phyloP scores from a whole-genome alignment of 2,888 invertebrate species.

The Cryptus armator region DNA sequence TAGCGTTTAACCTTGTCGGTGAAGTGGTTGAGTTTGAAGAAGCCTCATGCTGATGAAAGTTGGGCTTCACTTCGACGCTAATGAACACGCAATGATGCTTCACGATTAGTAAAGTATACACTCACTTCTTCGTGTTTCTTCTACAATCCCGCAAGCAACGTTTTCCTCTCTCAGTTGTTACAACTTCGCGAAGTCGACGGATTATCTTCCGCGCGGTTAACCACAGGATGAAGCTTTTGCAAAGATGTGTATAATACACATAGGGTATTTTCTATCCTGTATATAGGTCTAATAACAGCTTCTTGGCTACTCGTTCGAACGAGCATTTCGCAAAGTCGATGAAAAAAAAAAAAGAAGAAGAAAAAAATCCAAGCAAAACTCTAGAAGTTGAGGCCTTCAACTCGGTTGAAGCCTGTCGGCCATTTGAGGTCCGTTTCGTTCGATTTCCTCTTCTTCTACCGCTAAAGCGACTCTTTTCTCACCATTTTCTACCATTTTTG shows the following conservation, averaged over 20 bases:
- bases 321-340: conserved; percentile 61
- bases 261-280: not conserved
- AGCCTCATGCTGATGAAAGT: conserved; percentile 33
- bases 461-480: conserved; percentile 67
- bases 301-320: conserved; percentile 71
- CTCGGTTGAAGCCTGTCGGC: conserved; percentile 60
- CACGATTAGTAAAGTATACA: conserved; percentile 39
- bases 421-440: conserved; percentile 70
- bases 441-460: conserved; percentile 72
- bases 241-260: not conserved
- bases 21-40: conserved; percentile 47
- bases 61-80: conserved; percentile 44
- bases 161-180: not conserved
- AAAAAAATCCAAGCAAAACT: conserved; percentile 54
- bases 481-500: conserved; percentile 6
- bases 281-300: conserved; percentile 66
- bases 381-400: conserved; percentile 60
- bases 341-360: conserved; percentile 50
- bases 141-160: not conserved
- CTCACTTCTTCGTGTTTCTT: conserved; percentile 3
- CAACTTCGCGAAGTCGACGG: not conserved
- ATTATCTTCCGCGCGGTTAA: not conserved
- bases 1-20: conserved; percentile 10
- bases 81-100: conserved; percentile 57
- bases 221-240: conserved; percentile 2